These are phyloP conservation scores for Nipponacmea schrenckii DNA, from an alignment of 2,888 invertebrate genomes.

Conservation along the genomic window DNA sequence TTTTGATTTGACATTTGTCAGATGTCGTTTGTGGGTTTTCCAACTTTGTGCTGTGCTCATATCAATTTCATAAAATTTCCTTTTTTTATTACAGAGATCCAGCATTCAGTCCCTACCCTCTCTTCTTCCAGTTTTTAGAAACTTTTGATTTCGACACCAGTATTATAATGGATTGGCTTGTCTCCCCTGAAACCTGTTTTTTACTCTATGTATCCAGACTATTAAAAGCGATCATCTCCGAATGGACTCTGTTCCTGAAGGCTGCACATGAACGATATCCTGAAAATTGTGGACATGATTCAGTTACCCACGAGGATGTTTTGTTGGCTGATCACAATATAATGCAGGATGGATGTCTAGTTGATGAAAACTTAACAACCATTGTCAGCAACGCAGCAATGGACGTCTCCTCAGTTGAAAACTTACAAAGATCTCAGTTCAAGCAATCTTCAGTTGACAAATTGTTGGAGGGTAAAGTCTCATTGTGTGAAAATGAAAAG, in stretches of 20 bases:
- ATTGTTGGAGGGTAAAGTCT: background rate
- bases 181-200: constrained; percentile 60
- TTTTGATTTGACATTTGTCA: too few relatives aligned
- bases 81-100: background rate
- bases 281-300: background rate
- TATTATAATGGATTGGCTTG: constrained; percentile 51
- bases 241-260: constrained; percentile 43
- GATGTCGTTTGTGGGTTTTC: too few relatives aligned
- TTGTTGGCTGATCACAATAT: too few relatives aligned
- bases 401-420: background rate
- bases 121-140: constrained; percentile 41
- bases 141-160: constrained; percentile 43
- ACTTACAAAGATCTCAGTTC: background rate
- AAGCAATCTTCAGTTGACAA: background rate
- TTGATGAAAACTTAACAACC: background rate
- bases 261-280: constrained; percentile 2
- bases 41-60: too few relatives aligned
- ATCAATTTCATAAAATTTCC: background rate
- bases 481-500: background rate
- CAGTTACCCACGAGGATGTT: background rate
- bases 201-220: constrained; percentile 46
- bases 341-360: background rate
- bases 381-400: background rate
- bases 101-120: constrained; percentile 31
- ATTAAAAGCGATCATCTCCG: constrained; percentile 37